Evolutionary conservation across 2,888 invertebrate genomes (phyloP), one percentile per base, ranked within the genome.

Genomic region (Pseudeuparius sepicola): DNA sequence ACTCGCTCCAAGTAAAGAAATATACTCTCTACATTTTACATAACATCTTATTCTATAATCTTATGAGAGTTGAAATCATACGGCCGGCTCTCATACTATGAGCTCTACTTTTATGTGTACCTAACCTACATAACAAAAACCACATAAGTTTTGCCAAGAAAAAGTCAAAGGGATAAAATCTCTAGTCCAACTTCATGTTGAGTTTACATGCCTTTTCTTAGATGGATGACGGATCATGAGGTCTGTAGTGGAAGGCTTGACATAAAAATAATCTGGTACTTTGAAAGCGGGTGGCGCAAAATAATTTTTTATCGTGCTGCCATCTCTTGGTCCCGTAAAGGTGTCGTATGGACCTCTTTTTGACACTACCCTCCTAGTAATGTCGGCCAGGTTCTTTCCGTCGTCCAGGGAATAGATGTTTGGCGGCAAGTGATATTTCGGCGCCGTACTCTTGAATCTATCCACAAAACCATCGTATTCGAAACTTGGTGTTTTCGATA

Each of bases 261-360:
- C 45, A 37, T 53, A 56, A 38, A 46, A 54, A 25, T 49, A 52
- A n/a, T 58, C 54, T 0, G 57, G 57, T 1, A 48, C 39, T 32
- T 42, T 43, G 4, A 37, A 42, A 3, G 26, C 24, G 1, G 52
- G 36, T 2, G 57, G 61, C 9, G 57, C 61, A 37, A 70, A 70
- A 51, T 71, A 64, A 46, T 70, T 71, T 49, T 68, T 70, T 9
- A 71, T 67, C 0, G 69, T 64, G 3, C 55, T 60, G 2, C 45
- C 58, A 42, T 70, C 68, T 28, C 73, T 56, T 16, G 59, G 59
- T 0, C 71, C 73, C 0, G 71, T 68, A 39, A 63, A 63, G 6
- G 52, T 40, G 36, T 61, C 58, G 36, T 62, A 63, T 1, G 61
- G 63, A 0, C 61, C 61, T 33, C 55, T 50, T 35, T 45, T 39